Conservation (phyloP, 2,888 invertebrate genomes). For the Tachina lurida region DNA sequence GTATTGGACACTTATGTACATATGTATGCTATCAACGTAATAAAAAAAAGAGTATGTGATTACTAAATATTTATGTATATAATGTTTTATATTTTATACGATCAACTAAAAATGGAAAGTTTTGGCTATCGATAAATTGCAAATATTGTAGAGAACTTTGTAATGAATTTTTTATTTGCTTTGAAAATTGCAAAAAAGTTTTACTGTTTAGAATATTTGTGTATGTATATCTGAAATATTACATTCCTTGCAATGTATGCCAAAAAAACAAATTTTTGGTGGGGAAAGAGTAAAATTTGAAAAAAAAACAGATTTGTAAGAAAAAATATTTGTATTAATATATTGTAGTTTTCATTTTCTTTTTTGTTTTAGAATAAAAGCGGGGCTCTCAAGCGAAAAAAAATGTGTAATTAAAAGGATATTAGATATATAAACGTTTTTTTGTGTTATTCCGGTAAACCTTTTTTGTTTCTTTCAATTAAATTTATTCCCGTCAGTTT, state of each 20-base stretch:
- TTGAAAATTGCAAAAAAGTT: neutral
- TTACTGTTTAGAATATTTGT: neutral
- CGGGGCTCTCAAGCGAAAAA: conserved; percentile 64
- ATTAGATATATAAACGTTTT: conserved; percentile 34
- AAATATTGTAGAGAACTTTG: conserved; percentile 19
- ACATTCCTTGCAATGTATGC: conserved; percentile 29
- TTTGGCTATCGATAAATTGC: conserved; percentile 18
- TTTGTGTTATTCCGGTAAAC: conserved; percentile 28
- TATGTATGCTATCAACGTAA: too few relatives aligned
- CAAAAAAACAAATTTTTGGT: conserved; percentile 16
- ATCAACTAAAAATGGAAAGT: conserved; percentile 2
- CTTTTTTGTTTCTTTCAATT: conserved; percentile 12
- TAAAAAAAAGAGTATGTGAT: too few relatives aligned
- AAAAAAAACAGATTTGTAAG: conserved; percentile 15
- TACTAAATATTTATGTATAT: conserved; percentile 15
- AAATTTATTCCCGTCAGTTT: neutral
- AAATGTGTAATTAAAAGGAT: conserved; percentile 53
- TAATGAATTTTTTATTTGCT: neutral
- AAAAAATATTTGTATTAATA: conserved; percentile 32
- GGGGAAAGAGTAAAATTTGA: neutral
- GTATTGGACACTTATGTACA: too few relatives aligned
- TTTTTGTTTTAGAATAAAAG: conserved; percentile 49
- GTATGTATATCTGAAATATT: neutral
- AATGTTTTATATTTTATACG: neutral
- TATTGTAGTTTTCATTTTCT: conserved; percentile 32